Evolutionary conservation across 2,113 vertebrate genomes (phyloP), one percentile per base, ranked within the genome.

Genomic region (Arvicanthis niloticus): DNA sequence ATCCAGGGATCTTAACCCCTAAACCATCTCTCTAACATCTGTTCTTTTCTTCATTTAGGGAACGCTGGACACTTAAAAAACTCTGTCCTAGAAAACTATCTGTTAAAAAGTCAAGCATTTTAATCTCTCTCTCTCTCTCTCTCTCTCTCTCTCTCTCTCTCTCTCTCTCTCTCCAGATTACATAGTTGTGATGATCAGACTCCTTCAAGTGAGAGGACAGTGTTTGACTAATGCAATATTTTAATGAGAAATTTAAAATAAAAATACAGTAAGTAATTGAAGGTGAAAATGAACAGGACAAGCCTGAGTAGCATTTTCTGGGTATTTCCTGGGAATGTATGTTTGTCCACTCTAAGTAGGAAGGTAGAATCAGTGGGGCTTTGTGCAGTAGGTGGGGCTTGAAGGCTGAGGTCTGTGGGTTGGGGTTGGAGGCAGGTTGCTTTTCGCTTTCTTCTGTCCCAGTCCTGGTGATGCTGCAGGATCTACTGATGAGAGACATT

Each of bases 241-340:
- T 85, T 75, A 82, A 80, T 93, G 45, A 45, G 40, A 90, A 76
- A 94, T 94, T 75, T 80, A 76, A 65, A 86, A 89, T 75, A 90
- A 93, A 42, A 86, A 73, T 81, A 40, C 53, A 58, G 10, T 51
- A 88, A 82, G 48, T 10, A 80, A 48, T 12, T 82, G n/a, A 89
- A 93, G 72, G 42, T 87, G 80, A 26, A 89, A 40, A 76, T 94
- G 34, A 95, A 19, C 7, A 3, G 60, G 34, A 72, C 58, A 10
- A n/a, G 48, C 24, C 21, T 34, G 40, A 62, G 40, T 8, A 77
- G 51, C 51, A 77, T 77, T 89, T 58, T 58, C 34, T 53, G 51
- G 40, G 17, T 37, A 13, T 62, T 80, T 88, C 31, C 37, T 22
- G 24, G 45, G 2, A 48, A 12, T 42, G 70, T 37, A n/a, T 81